A percentile compares a stretch with the other conserved stretches of the same genome.
These are phyloP conservation scores for Gymnoscopelus microlampas DNA, from an alignment of 2,797 vertebrate species.

Conservation along the genomic window DNA sequence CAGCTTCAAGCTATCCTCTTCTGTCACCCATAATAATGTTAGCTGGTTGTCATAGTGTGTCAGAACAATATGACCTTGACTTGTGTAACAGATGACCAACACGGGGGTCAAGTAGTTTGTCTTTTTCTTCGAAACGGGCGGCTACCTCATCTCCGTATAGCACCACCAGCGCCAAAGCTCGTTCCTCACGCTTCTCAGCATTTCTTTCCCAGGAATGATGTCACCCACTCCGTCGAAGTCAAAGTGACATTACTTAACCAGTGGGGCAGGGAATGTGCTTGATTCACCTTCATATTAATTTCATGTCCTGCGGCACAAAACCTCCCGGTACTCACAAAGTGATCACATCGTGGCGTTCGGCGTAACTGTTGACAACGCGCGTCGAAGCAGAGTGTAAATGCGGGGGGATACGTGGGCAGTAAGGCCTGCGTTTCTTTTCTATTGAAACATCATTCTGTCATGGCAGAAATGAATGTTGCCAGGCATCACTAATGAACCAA, in stretches of 20 bases:
- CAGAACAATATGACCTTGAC: conserved; percentile 64
- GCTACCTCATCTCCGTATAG: conserved; percentile 66
- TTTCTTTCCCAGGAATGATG: conserved; percentile 72
- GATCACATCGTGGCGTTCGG: background rate
- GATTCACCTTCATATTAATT: conserved; percentile 73
- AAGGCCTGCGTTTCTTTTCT: conserved; percentile 69
- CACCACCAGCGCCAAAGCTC: conserved; percentile 28
- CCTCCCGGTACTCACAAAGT: conserved; percentile 18
- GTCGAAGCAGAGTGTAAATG: conserved; percentile 66
- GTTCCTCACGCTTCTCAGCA: conserved; percentile 59
- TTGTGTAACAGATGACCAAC: conserved; percentile 55
- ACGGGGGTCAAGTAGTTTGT: conserved; percentile 43
- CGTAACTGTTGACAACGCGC: conserved; percentile 11
- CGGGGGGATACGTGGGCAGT: conserved; percentile 1
- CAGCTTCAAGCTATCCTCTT: conserved; percentile 55
- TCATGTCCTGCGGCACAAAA: conserved; percentile 66
- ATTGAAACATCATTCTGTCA: conserved; percentile 81
- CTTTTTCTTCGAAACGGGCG: conserved; percentile 41
- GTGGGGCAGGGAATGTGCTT: conserved; percentile 64
- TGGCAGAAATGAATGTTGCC: conserved; percentile 79
- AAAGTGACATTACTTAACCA: conserved; percentile 74
- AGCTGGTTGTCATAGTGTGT: conserved; percentile 60
- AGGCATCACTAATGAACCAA: conserved; percentile 83
- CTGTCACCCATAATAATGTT: conserved; percentile 71
- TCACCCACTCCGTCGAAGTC: conserved; percentile 64